Evolutionary conservation across 2,888 invertebrate species (phyloP), one percentile per base, ranked within the genome.

Genomic region (Dinocampus coccinellae): DNA sequence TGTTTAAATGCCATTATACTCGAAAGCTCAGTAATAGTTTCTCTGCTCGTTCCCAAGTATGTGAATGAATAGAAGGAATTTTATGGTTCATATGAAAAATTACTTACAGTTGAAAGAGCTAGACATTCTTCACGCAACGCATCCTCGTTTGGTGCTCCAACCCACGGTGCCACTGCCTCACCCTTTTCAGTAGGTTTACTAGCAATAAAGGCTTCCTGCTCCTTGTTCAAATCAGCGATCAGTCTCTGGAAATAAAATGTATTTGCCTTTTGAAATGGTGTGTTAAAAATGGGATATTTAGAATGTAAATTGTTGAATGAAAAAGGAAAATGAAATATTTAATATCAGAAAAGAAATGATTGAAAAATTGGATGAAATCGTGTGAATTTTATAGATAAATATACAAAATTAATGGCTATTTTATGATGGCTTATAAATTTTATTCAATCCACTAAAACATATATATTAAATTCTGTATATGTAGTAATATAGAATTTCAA

Each of bases 211-310:
- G 97, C 95, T 81, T 97, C 97, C 88, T 99, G 98, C 87, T 99
- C 98, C 85, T 96, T 96, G 88, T 97, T 97, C 89, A 99, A 96
- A 84, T 99, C 98, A 66, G 97, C 97, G 83, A 99, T 90, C 88
- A 99, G 93, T 88, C 96, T 97, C 98, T 98, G 90, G 9, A 89
- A 89, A 77, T 77, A 81, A 65, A 67, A 67, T 29, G 55, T 24
- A 22, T 65, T 65, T 29, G 22, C 16, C 29, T 3, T 11, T 22
- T 34, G 20, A 24, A 53, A 53, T 34, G 26, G n/a, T 26, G 6
- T 11, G 29, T 47, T 61, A 3, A 33, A 24, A 24, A 55, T 57
- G 20, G 20, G 20, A 57, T 57, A 9, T 2, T 11, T 57, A 29
- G 11, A n/a, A 57, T 33, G 1, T 33, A 57, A 29, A 29, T n/a